Evolutionary conservation across 2,113 vertebrate genomes (phyloP).

Genomic region (Macaca nemestrina): DNA sequence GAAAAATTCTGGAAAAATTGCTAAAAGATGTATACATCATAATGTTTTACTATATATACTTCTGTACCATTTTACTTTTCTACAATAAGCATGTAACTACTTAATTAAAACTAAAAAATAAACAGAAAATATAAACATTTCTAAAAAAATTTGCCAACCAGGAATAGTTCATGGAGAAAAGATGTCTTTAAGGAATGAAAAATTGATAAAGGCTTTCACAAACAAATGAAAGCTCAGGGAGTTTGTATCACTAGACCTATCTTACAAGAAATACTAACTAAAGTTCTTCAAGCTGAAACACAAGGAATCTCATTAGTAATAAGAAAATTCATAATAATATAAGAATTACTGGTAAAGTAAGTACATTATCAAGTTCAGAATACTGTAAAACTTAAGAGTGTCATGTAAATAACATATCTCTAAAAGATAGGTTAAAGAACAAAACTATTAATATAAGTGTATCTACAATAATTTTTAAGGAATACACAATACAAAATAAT

Average conservation of each 20-base stretch:
- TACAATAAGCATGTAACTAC: neutral
- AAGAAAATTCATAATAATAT: neutral
- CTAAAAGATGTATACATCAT: neutral
- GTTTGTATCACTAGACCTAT: neutral
- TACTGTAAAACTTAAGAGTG: neutral
- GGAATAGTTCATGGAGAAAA: neutral
- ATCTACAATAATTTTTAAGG: neutral
- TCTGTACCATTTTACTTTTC: neutral
- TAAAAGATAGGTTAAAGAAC: neutral
- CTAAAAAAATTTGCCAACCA: neutral
- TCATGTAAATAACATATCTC: neutral
- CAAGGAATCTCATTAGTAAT: neutral
- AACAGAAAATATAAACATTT: neutral
- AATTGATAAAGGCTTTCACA: neutral
- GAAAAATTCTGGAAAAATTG: neutral
- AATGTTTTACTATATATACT: neutral
- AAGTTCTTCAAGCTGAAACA: neutral
- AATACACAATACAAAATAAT: neutral
- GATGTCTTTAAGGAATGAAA: neutral
- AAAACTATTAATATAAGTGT: neutral
- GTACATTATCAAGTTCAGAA: neutral
- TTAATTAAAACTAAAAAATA: neutral
- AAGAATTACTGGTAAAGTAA: neutral
- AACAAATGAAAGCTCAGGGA: neutral
- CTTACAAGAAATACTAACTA: neutral